Conservation (phyloP, 2,888 invertebrate genomes). For the Oscheius onirici region DNA sequence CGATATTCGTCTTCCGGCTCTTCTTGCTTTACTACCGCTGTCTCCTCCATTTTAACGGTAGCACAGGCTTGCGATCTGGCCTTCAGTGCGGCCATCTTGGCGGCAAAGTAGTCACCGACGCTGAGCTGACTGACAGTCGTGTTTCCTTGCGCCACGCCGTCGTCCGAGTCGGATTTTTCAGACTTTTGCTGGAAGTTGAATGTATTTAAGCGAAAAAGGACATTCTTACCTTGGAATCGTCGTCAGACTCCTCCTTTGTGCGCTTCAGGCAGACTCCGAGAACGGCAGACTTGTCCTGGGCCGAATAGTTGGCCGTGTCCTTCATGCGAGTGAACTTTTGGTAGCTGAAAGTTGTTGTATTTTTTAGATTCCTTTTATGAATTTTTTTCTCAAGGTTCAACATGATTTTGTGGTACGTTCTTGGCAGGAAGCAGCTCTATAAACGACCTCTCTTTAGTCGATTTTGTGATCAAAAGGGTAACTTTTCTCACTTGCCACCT, state of each 20-base stretch:
- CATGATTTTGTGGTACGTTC: too few species aligned
- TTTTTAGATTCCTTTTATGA: too few species aligned
- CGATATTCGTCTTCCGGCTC: neutral
- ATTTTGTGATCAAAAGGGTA: too few species aligned
- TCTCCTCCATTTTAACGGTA: neutral
- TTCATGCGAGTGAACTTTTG: constrained; percentile 90
- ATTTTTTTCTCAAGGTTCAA: too few species aligned
- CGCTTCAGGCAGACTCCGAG: constrained; percentile 68
- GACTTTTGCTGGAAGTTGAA: too few species aligned
- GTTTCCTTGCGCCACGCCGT: constrained; percentile 4
- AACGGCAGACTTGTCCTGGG: constrained; percentile 80
- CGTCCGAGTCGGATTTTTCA: neutral
- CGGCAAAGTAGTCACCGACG: constrained; percentile 65
- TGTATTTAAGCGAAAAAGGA: too few species aligned
- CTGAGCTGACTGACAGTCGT: constrained; percentile 50
- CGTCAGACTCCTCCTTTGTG: constrained; percentile 37
- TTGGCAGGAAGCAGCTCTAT: too few species aligned
- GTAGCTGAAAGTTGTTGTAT: constrained; percentile 78
- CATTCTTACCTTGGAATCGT: constrained; percentile 40
- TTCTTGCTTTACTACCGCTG: neutral
- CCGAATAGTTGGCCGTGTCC: constrained; percentile 81
- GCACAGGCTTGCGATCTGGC: constrained; percentile 20
- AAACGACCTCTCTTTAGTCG: too few species aligned
- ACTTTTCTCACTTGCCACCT: too few species aligned
- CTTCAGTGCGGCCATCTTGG: constrained; percentile 60